A percentile compares a stretch with the other conserved stretches of the same genome.
Evolutionary conservation across 1,140 invertebrate genomes (phyloP).

Genomic region (Neodiprion virginianus): DNA sequence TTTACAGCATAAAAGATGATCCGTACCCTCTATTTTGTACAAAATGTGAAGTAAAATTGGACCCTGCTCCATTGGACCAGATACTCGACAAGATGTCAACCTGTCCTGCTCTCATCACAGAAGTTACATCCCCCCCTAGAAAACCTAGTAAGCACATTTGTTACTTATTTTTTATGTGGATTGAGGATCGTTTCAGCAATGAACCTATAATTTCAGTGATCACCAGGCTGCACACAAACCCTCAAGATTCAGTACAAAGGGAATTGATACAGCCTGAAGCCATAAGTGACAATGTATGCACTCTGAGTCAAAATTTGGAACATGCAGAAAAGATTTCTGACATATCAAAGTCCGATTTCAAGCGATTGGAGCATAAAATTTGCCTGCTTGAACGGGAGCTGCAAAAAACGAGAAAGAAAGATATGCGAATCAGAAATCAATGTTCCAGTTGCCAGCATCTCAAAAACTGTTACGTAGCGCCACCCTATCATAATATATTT

Average conservation of each 20-base stretch:
- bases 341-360: slow-evolving; percentile 20
- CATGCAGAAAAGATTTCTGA: background rate
- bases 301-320: background rate
- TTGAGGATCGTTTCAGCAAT: background rate
- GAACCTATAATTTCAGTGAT: background rate
- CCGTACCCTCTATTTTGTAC: slow-evolving; percentile 41
- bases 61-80: slow-evolving; percentile 30
- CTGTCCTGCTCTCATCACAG: slow-evolving; percentile 26
- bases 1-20: slow-evolving; percentile 30
- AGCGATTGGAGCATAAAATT: slow-evolving; percentile 33
- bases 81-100: slow-evolving; percentile 39
- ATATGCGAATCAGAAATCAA: background rate
- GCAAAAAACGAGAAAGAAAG: slow-evolving; percentile 25
- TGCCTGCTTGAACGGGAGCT: slow-evolving; percentile 35
- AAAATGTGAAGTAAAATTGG: slow-evolving; percentile 33
- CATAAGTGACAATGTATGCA: background rate
- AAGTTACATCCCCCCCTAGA: slow-evolving; percentile 22
- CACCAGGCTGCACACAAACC: background rate
- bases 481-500: background rate
- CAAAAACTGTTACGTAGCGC: background rate
- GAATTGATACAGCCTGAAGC: background rate
- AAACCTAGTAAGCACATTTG: slow-evolving; percentile 23
- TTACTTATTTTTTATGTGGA: background rate
- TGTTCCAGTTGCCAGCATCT: background rate
- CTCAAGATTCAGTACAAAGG: background rate